phyloP scores from a whole-genome alignment of 2,113 vertebrate genomes.

The Phycodurus eques region DNA sequence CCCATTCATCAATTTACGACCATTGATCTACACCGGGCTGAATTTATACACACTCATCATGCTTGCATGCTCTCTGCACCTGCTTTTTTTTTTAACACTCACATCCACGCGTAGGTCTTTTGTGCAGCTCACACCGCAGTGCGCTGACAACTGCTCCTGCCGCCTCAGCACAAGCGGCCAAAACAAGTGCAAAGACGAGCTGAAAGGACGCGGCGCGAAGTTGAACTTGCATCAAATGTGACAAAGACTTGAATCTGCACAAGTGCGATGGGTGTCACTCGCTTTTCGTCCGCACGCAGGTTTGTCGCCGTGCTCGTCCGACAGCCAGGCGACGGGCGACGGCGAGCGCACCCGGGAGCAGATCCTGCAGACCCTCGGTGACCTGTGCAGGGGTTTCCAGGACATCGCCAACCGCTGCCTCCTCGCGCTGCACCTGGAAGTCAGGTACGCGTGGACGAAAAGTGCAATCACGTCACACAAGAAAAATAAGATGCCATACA shows the following conservation, averaged over 20 bases:
- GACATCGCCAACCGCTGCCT: conserved; percentile 95
- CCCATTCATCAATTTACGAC: conserved; percentile 62
- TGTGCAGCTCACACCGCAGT: conserved; percentile 48
- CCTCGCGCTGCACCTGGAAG: conserved; percentile 91
- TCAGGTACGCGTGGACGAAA: conserved; percentile 79
- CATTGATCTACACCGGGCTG: conserved; percentile 66
- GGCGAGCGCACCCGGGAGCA: conserved; percentile 84
- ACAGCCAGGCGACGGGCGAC: conserved; percentile 77
- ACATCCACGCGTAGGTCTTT: conserved; percentile 24
- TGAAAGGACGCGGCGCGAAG: conserved; percentile 49
- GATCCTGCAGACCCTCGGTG: conserved; percentile 89
- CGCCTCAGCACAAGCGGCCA: conserved; percentile 58
- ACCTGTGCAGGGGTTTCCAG: conserved; percentile 91
- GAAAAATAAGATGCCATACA: background rate
- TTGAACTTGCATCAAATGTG: conserved; percentile 4
- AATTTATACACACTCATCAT: conserved; percentile 70
- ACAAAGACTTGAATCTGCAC: background rate
- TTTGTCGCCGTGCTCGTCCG: conserved; percentile 76
- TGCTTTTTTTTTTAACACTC: conserved; percentile 13
- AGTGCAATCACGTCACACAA: background rate
- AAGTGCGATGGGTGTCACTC: background rate
- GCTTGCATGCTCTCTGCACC: conserved; percentile 35
- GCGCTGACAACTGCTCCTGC: conserved; percentile 57
- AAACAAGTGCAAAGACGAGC: conserved; percentile 47
- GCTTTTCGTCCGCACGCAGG: conserved; percentile 50